Evolutionary conservation across 2,888 invertebrate genomes (phyloP).

Genomic region (Maniola hyperantus): DNA sequence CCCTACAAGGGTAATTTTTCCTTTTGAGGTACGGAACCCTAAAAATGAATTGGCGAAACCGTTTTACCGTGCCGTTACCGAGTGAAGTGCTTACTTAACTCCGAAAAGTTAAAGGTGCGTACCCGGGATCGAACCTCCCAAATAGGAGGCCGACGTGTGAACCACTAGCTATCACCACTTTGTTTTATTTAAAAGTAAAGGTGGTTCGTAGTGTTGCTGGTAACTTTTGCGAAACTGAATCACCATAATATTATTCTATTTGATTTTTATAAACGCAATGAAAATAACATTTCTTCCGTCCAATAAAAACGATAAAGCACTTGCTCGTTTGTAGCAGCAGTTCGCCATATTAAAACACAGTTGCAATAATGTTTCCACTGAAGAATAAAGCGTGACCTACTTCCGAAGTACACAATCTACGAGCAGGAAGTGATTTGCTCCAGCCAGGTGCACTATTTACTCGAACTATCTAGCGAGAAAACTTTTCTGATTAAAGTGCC

Average conservation of each 20-base stretch:
- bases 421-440: constrained; percentile 46
- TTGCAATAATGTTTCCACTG: constrained; percentile 41
- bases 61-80: no score
- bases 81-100: no score
- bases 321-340: constrained; percentile 32
- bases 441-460: constrained; percentile 56
- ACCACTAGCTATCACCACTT: no score
- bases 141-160: no score
- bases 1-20: no score
- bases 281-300: constrained; percentile 21
- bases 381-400: constrained; percentile 46
- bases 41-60: no score
- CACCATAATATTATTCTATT: neutral
- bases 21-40: no score
- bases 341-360: constrained; percentile 37
- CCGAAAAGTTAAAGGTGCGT: no score
- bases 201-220: neutral
- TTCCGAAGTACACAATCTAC: constrained; percentile 52
- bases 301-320: constrained; percentile 30
- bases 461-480: constrained; percentile 55
- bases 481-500: constrained; percentile 73
- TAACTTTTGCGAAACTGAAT: no score
- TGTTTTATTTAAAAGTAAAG: neutral
- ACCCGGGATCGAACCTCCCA: no score
- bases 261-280: constrained; percentile 16